Conservation (phyloP, 2,888 invertebrate species). For the Agonopterix alstromeriana region DNA sequence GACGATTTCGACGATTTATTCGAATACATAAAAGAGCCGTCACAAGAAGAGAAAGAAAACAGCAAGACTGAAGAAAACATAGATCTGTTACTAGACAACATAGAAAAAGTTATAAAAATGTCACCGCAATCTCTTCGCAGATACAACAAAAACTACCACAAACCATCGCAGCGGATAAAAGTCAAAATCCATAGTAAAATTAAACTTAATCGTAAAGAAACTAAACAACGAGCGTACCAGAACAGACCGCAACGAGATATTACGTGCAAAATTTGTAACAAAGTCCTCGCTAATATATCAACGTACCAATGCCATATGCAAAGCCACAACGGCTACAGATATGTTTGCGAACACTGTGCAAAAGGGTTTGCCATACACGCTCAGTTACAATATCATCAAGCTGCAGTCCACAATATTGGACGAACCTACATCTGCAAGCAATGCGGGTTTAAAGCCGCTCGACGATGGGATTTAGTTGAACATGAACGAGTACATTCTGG, state of each 20-base stretch:
- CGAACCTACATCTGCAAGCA: constrained; percentile 44
- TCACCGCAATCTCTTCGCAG: background rate
- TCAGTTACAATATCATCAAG: constrained; percentile 44
- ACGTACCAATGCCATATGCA: constrained; percentile 56
- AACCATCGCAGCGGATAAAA: background rate
- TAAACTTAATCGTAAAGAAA: constrained; percentile 3
- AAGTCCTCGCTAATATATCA: constrained; percentile 36
- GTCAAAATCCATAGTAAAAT: background rate
- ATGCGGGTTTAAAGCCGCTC: constrained; percentile 51
- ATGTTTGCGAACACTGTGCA: constrained; percentile 60
- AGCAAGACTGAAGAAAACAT: constrained; percentile 1
- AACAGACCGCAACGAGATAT: constrained; percentile 14
- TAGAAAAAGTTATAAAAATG: constrained; percentile 12
- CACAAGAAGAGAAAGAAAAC: too few relatives aligned
- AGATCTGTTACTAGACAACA: constrained; percentile 6
- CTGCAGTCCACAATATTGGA: constrained; percentile 47
- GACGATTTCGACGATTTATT: too few relatives aligned
- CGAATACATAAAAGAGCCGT: too few relatives aligned
- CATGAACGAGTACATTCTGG: constrained; percentile 58
- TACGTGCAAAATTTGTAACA: constrained; percentile 44
- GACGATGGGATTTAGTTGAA: constrained; percentile 43
- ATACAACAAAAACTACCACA: background rate
- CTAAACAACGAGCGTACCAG: background rate
- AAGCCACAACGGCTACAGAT: constrained; percentile 45
- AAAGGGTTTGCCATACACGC: constrained; percentile 43